A percentile compares a stretch with the other conserved stretches of the same genome.
Evolutionary conservation across 2,113 vertebrate species (phyloP).

Genomic region (Platichthys flesus): DNA sequence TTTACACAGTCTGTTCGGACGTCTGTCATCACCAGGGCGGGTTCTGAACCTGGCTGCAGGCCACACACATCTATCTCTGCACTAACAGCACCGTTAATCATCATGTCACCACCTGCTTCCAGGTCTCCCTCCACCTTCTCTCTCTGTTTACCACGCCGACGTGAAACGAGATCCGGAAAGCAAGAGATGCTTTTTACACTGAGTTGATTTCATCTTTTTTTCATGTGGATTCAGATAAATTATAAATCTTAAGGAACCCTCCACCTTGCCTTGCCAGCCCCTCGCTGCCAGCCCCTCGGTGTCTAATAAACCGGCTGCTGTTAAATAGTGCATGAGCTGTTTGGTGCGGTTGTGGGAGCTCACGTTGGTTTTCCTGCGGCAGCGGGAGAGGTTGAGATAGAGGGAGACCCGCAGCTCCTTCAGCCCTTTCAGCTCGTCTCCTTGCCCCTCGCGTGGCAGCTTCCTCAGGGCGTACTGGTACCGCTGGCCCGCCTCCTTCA

Average conservation of each 20-base stretch:
- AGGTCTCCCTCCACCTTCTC: conserved; percentile 35
- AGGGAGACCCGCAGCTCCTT: conserved; percentile 93
- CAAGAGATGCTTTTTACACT: not conserved
- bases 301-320: conserved; percentile 45
- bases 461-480: conserved; percentile 97
- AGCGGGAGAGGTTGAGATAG: conserved; percentile 95
- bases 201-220: conserved; percentile 29
- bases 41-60: conserved; percentile 58
- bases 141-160: conserved; percentile 40
- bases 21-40: conserved; percentile 66
- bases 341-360: conserved; percentile 66
- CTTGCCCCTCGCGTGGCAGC: conserved; percentile 93
- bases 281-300: not conserved
- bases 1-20: conserved; percentile 73
- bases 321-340: conserved; percentile 63
- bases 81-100: conserved; percentile 52
- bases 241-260: conserved; percentile 48
- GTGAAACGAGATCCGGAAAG: conserved; percentile 34
- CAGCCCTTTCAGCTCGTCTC: conserved; percentile 93
- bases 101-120: conserved; percentile 63
- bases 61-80: conserved; percentile 57
- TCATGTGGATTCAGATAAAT: conserved; percentile 50
- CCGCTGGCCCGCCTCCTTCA: conserved; percentile 97
- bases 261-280: conserved; percentile 18
- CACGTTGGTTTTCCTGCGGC: conserved; percentile 97